Evolutionary conservation across 2,888 invertebrate genomes (phyloP), one percentile per base, ranked within the genome.

Genomic region (Leucophenga maculata): DNA sequence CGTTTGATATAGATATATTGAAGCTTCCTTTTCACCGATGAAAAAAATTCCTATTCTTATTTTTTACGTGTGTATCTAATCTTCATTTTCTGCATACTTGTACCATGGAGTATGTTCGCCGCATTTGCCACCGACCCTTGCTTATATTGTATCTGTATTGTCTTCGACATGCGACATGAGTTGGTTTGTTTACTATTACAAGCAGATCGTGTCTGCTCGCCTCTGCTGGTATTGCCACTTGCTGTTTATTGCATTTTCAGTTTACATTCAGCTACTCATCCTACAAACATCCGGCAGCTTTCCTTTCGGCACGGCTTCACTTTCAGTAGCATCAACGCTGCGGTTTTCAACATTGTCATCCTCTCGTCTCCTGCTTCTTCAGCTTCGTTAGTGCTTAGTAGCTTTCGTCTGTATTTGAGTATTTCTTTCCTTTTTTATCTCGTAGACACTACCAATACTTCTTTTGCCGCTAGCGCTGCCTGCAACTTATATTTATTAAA

Each of bases 401-500:
- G 57, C 54, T 32, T 26, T 26, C 9, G 39, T 39, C 39, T 39
- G 39, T 39, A 39, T 11, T 39, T 39, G 39, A 39, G 39, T 39
- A 11, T 39, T 9, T 54, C n/a, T 54, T 54, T 18, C 6, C 4
- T 14, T 20, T 11, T n/a, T 52, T 16, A 18, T 52, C 52, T 16
- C 4, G 9, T 18, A 52, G 11, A 16, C 52, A 18, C 48, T 39
- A 65, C 59, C 60, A 22, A 46, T 48, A 18, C 13, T 59, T 44
- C 52, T 65, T 68, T 60, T 46, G 32, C 64, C 52, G 62, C 52
- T 46, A 70, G 74, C 77, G 55, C 70, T 74, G 81, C 79, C 75
- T 79, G 81, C 84, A 82, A 85, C 84, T 82, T 83, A 83, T 85
- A 85, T 83, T 85, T 85, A 85, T 85, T 84, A 83, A 83, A 85